Evolutionary conservation across 2,797 vertebrate genomes (phyloP), one percentile per base, ranked within the genome.

Genomic region (Myotis findleyi): DNA sequence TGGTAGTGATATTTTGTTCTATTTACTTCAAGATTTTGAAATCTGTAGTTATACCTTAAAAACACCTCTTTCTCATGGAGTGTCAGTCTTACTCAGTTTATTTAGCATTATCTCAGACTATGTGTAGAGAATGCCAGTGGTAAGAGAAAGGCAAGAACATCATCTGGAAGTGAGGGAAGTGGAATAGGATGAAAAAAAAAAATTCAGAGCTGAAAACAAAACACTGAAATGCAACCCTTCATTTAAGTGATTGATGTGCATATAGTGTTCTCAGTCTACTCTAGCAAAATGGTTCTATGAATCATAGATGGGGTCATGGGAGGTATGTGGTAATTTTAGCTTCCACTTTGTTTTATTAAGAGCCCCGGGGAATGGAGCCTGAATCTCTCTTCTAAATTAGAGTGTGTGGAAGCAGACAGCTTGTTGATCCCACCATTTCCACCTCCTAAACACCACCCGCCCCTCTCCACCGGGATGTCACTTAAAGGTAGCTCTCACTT

Each of bases 1-100:
- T 23, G 59, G 7, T 27, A 44, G 14, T 87, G 68, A 38, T 68
- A 68, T n/a, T 92, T 90, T 57, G 10, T 68, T 84, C 36, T 25
- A 27, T 72, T 93, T 84, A 59, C 51, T 76, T 89, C 47, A 47
- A 72, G 53, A 76, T 59, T 87, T 71, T 79, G 23, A 94, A 86
- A 25, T 89, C 33, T 89, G 12, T 41, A 53, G 4, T 4, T 69
- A 8, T 25, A 87, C 72, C 71, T 96, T 92, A 7, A 81, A 77
- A 89, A 71, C 1, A 62, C 7, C 41, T 81, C 41, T 76, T 69
- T 90, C 41, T 76, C 14, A 11, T 51, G 18, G 9, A 75, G 53
- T 77, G 57, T 86, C 69, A 68, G 3, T 82, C 38, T 80, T 80
- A 49, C 8, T 75, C 21, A 38, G 44, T 33, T 62, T 75, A 38